Evolutionary conservation across 2,888 invertebrate genomes (phyloP).

Genomic region (Reticulitermes lucifugus): DNA sequence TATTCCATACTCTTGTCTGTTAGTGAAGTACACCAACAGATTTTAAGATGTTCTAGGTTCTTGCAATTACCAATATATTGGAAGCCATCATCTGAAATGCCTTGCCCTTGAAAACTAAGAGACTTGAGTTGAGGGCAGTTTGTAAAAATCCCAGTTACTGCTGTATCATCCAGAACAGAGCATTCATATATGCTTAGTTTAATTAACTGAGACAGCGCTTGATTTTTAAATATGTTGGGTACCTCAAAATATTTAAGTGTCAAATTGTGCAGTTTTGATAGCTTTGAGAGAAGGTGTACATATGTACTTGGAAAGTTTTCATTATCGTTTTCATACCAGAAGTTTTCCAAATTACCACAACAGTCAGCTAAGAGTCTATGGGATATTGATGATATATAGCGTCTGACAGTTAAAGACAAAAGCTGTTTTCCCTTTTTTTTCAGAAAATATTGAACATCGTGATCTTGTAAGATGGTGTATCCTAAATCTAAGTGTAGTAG

Average conservation of each 20-base stretch:
- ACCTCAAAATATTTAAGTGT: neutral
- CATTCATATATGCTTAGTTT: neutral
- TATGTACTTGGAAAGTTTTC: neutral
- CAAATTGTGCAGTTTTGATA: neutral
- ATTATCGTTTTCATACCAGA: neutral
- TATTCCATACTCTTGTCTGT: constrained; percentile 19
- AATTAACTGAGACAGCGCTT: neutral
- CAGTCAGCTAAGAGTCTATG: neutral
- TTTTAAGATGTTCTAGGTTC: constrained; percentile 2
- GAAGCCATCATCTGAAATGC: neutral
- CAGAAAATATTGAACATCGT: neutral
- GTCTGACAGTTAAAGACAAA: neutral
- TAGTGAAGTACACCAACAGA: neutral
- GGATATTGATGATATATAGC: neutral
- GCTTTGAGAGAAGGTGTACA: neutral
- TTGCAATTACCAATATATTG: constrained; percentile 17
- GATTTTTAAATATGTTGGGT: neutral
- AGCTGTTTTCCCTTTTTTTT: neutral
- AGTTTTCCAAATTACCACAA: neutral
- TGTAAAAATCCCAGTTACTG: neutral
- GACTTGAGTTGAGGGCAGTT: constrained; percentile 3
- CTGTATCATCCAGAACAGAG: constrained; percentile 1
- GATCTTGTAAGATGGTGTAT: neutral
- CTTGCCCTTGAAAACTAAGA: neutral
- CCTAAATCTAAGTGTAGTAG: neutral